Base-by-base conservation (phyloP, 2,113 vertebrate genomes). In the Chlorocebus sabaeus region DNA sequence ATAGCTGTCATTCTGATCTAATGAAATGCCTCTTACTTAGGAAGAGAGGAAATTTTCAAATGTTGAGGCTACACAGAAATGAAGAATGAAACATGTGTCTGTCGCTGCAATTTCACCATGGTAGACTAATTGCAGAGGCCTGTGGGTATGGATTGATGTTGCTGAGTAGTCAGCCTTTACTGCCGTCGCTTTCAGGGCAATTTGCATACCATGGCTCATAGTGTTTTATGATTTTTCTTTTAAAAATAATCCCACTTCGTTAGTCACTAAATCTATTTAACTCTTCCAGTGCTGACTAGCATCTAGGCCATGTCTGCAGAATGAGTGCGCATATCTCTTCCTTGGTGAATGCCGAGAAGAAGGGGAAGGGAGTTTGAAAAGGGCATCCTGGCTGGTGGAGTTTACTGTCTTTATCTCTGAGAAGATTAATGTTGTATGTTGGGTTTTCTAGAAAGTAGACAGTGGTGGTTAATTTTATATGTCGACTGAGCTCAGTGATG, bases 211-310 rank as follows among this genome's bases (percentile, higher is more conserved):
- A 95, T 78, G 76, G 96, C 93, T 98, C 88, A 52, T 40, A 93
- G 96, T 80, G 57, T 88, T 96, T 96, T 81, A 95, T 83, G 79
- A 97, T 96, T 98, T 97, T 64, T 95, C 98, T 98, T 91, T 17
- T 25, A 90, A 98, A 98, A 98, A 96, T 80, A 14, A 93, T 81
- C 55, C 87, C 95, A 57, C 97, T 97, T 32, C 95, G 73, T 96
- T 43, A 43, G 89, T 70, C 50, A 83, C 67, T 95, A 94, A 97
- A 94, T 86, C 93, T 90, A 0, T 96, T 98, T 98, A 98, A 98
- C 90, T 52, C 90, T 96, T 97, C 48, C 18, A 0, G 38, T 57
- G 55, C 97, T 95, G 43, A 73, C 23, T 22, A 27, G 83, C 40
- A 38, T 88, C 20, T 59, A 82, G 59, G 35, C 11, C 30, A n/a